Percentiles rank a stretch among this genome's conserved stretches.
Conservation (phyloP, 2,797 vertebrate species). For the Crax fasciolata region DNA sequence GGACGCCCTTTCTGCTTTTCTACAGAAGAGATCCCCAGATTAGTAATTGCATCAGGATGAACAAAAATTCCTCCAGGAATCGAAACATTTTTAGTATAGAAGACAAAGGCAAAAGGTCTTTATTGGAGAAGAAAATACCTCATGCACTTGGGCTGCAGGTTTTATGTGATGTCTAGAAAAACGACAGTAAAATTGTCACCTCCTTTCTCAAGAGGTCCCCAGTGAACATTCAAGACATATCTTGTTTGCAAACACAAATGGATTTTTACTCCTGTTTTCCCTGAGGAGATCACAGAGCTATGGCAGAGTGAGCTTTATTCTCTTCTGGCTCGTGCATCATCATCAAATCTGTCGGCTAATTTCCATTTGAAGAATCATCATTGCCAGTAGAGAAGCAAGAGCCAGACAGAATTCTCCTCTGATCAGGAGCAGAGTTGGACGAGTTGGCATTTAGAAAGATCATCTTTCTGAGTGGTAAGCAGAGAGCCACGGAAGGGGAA, state of each 20-base stretch:
- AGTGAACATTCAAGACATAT: constrained; percentile 72
- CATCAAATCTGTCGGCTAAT: constrained; percentile 78
- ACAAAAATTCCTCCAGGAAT: constrained; percentile 50
- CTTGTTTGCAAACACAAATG: constrained; percentile 79
- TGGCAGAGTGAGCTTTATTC: constrained; percentile 66
- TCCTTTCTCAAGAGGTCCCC: constrained; percentile 72
- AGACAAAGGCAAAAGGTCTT: constrained; percentile 64
- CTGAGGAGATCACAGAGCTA: constrained; percentile 61
- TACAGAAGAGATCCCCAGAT: constrained; percentile 36
- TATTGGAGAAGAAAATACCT: constrained; percentile 61
- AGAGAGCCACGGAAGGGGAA: constrained; percentile 2
- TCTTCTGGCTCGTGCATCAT: constrained; percentile 75
- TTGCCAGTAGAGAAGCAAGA: constrained; percentile 57
- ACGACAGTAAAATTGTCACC: constrained; percentile 69
- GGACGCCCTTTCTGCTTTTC: constrained; percentile 1
- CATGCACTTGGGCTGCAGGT: constrained; percentile 44
- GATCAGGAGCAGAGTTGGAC: not conserved
- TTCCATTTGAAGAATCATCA: constrained; percentile 72
- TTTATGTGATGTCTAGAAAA: constrained; percentile 65
- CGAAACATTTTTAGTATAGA: constrained; percentile 33
- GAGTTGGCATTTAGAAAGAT: constrained; percentile 49
- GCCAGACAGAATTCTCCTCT: constrained; percentile 50
- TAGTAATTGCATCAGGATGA: constrained; percentile 64
- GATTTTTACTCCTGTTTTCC: constrained; percentile 78
- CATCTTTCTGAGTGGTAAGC: constrained; percentile 31